Evolutionary conservation across 2,888 invertebrate genomes (phyloP).

Genomic region (Neoascia interrupta): DNA sequence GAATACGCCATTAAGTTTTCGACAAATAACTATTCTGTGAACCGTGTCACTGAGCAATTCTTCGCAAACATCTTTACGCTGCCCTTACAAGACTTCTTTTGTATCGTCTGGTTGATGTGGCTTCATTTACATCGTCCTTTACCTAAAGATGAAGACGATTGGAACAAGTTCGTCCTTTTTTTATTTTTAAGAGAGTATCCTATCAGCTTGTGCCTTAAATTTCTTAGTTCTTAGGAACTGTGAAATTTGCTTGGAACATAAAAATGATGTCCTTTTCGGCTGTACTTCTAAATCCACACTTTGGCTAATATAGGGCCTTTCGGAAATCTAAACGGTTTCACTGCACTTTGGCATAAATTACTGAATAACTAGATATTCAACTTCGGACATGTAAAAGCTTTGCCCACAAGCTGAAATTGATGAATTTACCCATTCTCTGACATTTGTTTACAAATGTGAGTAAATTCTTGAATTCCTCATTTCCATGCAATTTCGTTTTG

Average conservation of each 20-base stretch:
- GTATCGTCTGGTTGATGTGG: not conserved
- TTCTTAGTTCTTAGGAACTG: not conserved
- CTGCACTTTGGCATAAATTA: too few species aligned
- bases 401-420: too few species aligned
- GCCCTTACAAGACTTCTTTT: too few species aligned
- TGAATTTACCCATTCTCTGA: too few species aligned
- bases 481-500: too few species aligned
- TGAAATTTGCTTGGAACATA: not conserved
- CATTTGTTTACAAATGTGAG: too few species aligned
- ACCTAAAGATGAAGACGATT: not conserved
- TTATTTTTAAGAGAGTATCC: not conserved
- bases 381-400: too few species aligned
- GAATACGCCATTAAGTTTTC: too few species aligned
- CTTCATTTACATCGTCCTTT: not conserved
- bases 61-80: not conserved
- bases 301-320: not conserved
- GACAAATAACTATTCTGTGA: not conserved
- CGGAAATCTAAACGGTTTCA: slow-evolving; percentile 1
- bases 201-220: not conserved
- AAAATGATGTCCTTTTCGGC: not conserved
- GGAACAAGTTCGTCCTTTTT: not conserved
- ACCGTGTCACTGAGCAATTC: not conserved
- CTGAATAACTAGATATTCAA: too few species aligned
- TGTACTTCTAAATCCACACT: not conserved
- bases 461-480: too few species aligned